Conservation (phyloP, 2,113 vertebrate genomes). For the Rhynchomys soricoides region DNA sequence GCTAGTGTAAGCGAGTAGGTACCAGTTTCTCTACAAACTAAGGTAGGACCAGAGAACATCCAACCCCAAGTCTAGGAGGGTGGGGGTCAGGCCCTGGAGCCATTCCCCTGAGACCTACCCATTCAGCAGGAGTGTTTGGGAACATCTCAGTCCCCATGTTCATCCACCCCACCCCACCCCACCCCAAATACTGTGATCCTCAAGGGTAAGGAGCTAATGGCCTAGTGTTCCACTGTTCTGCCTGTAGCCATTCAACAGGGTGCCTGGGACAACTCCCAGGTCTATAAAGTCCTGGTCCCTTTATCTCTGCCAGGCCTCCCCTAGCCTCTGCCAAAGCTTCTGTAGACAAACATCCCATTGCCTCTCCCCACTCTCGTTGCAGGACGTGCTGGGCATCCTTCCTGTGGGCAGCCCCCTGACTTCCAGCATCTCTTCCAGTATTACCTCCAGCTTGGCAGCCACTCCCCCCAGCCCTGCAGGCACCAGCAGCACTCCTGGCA, state of each 20-base stretch:
- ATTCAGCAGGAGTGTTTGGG: background rate
- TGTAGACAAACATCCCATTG: background rate
- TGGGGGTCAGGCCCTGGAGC: background rate
- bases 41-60: background rate
- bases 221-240: background rate
- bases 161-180: no score
- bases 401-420: slow-evolving; percentile 95
- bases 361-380: slow-evolving; percentile 78
- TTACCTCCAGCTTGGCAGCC: slow-evolving; percentile 97
- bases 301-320: background rate
- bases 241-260: background rate
- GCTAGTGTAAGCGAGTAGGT: background rate
- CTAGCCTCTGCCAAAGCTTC: background rate
- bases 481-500: slow-evolving; percentile 93
- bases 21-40: background rate
- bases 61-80: background rate
- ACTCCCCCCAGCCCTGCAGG: slow-evolving; percentile 96
- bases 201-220: background rate
- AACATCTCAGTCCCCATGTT: background rate
- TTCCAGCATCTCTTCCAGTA: slow-evolving; percentile 96
- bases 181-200: no score
- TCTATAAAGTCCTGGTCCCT: background rate
- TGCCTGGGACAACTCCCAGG: background rate
- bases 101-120: background rate
- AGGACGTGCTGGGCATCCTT: slow-evolving; percentile 96